Conservation (phyloP, 2,113 vertebrate species). For the Chiloscyllium plagiosum region DNA sequence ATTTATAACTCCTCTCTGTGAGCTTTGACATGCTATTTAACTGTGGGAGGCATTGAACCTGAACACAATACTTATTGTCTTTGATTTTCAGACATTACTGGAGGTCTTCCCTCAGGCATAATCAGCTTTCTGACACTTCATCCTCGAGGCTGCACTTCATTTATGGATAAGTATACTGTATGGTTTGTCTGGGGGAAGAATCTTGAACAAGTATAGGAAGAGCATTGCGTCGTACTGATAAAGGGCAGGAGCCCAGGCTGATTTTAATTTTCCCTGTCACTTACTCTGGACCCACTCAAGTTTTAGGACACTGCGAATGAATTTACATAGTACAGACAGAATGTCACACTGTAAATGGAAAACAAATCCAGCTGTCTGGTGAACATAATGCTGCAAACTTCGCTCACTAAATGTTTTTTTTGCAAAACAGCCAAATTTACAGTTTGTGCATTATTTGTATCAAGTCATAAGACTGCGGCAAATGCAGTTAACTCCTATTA, state of each 20-base stretch:
- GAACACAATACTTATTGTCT: not conserved
- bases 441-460: not conserved
- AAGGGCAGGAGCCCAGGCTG: not conserved
- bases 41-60: not conserved
- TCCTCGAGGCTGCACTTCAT: not conserved
- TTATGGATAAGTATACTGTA: not conserved
- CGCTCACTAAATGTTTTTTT: not conserved
- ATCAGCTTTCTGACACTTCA: not conserved
- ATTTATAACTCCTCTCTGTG: not conserved
- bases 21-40: not conserved
- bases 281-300: not conserved
- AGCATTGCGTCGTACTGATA: not conserved
- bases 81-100: not conserved
- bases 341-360: not conserved
- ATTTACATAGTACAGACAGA: not conserved
- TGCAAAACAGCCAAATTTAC: not conserved
- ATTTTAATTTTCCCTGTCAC: not conserved
- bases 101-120: not conserved
- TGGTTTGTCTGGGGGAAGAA: not conserved
- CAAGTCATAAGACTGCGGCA: not conserved
- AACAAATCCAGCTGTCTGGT: slow-evolving; percentile 17
- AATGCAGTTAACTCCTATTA: not conserved
- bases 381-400: not conserved
- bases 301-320: not conserved
- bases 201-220: not conserved